Conservation (phyloP, 2,797 vertebrate species). For the Oophaga sylvatica region DNA sequence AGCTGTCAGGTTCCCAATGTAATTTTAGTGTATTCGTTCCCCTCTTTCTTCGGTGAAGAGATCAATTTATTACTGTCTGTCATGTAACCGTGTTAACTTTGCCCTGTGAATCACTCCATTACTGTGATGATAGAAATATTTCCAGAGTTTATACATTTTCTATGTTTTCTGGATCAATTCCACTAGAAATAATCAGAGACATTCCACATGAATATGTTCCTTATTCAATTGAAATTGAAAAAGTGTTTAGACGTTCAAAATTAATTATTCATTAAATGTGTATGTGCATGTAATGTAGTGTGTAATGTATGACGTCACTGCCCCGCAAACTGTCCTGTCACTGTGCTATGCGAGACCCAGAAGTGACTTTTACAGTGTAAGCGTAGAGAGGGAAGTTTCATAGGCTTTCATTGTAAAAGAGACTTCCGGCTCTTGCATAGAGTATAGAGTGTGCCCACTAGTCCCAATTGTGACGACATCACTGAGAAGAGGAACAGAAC, state of each 20-base stretch:
- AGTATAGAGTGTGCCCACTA: too few relatives aligned
- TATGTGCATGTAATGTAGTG: too few relatives aligned
- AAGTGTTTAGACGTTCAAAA: neutral
- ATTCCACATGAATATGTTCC: neutral
- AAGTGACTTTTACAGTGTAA: too few relatives aligned
- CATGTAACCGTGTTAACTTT: constrained; percentile 7
- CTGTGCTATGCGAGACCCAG: too few relatives aligned
- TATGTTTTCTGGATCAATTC: neutral
- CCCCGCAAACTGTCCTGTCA: too few relatives aligned
- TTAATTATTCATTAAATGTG: too few relatives aligned
- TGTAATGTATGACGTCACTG: too few relatives aligned
- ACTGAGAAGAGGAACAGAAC: too few relatives aligned
- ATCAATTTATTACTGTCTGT: constrained; percentile 38
- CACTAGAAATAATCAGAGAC: neutral
- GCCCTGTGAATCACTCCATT: constrained; percentile 20
- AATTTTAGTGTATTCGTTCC: constrained; percentile 13
- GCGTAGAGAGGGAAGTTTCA: too few relatives aligned
- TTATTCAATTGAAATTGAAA: neutral
- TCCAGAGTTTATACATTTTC: neutral
- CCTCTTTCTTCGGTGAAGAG: constrained; percentile 9
- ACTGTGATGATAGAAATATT: constrained; percentile 20
- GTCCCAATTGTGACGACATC: too few relatives aligned
- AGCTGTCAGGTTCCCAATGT: constrained; percentile 9
- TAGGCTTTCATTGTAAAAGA: too few relatives aligned
- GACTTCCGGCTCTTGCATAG: too few relatives aligned